A percentile compares a stretch with the other conserved stretches of the same genome.
Evolutionary conservation across 2,797 vertebrate genomes (phyloP).

Genomic region (Potorous gilbertii): DNA sequence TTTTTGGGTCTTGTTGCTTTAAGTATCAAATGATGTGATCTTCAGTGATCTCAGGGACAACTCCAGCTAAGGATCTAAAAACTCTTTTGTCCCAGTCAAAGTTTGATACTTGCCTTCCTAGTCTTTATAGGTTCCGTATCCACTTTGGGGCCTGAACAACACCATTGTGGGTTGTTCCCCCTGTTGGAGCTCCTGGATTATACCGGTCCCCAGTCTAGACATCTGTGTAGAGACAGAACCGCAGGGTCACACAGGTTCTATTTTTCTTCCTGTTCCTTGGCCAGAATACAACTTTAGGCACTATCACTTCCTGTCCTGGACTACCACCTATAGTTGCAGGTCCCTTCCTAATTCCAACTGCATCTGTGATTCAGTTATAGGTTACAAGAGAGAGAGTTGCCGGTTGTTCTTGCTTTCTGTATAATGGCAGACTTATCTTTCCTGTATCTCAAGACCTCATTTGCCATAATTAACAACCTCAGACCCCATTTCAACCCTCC

Average conservation of each 20-base stretch:
- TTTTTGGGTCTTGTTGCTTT: neutral
- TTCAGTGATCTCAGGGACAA: neutral
- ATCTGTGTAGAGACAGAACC: neutral
- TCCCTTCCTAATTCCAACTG: neutral
- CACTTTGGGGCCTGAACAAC: neutral
- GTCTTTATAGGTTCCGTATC: neutral
- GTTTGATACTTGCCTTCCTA: neutral
- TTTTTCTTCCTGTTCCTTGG: neutral
- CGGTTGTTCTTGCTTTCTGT: neutral
- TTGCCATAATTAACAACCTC: neutral
- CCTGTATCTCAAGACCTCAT: neutral
- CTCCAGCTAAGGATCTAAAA: neutral
- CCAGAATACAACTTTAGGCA: neutral
- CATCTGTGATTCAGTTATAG: neutral
- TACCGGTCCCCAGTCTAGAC: neutral
- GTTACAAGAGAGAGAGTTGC: neutral
- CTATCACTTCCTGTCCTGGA: neutral
- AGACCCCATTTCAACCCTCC: neutral
- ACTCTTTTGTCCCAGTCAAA: neutral
- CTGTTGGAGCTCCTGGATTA: neutral
- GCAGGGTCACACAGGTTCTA: neutral
- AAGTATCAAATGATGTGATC: neutral
- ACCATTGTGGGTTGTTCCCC: neutral
- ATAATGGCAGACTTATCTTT: neutral
- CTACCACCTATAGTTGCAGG: neutral